These are phyloP conservation scores for Nesoenas mayeri DNA, from an alignment of 2,113 vertebrate genomes.

Conservation along the genomic window DNA sequence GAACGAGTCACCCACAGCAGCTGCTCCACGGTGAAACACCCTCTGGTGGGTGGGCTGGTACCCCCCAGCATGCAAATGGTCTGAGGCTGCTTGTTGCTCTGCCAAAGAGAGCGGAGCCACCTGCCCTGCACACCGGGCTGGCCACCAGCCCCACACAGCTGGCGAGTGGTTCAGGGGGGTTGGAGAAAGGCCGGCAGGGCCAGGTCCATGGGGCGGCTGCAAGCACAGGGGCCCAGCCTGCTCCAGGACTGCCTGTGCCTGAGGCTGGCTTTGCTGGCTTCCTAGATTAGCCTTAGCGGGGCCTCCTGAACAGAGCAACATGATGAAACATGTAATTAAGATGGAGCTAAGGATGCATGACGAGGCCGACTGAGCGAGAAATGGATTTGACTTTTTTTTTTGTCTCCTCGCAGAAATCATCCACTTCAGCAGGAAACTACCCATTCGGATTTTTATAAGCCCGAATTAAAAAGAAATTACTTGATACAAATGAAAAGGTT, in stretches of 20 bases:
- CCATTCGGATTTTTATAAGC: conserved; percentile 34
- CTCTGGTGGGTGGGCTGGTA: rapidly evolving
- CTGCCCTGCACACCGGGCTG: neutral
- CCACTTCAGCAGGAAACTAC: conserved; percentile 52
- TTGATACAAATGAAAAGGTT: conserved; percentile 46
- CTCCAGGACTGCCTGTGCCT: conserved; percentile 14
- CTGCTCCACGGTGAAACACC: neutral
- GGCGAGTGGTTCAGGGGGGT: neutral
- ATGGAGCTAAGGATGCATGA: conserved; percentile 70
- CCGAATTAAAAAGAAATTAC: conserved; percentile 59
- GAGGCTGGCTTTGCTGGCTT: conserved; percentile 44
- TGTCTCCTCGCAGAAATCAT: conserved; percentile 66
- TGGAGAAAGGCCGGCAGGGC: neutral
- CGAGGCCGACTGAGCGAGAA: conserved; percentile 62
- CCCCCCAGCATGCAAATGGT: rapidly evolving
- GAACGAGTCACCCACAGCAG: neutral
- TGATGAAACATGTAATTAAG: conserved; percentile 71
- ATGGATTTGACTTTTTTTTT: conserved; percentile 64
- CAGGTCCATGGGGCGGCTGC: neutral
- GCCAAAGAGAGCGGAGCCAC: neutral
- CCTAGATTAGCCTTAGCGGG: conserved; percentile 28
- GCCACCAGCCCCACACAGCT: neutral
- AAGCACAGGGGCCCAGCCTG: neutral
- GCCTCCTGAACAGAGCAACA: conserved; percentile 54
- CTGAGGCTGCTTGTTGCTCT: neutral